A percentile compares a stretch with the other conserved stretches of the same genome.
Conservation (phyloP, 2,888 invertebrate genomes). For the Caenorhabditis angaria region DNA sequence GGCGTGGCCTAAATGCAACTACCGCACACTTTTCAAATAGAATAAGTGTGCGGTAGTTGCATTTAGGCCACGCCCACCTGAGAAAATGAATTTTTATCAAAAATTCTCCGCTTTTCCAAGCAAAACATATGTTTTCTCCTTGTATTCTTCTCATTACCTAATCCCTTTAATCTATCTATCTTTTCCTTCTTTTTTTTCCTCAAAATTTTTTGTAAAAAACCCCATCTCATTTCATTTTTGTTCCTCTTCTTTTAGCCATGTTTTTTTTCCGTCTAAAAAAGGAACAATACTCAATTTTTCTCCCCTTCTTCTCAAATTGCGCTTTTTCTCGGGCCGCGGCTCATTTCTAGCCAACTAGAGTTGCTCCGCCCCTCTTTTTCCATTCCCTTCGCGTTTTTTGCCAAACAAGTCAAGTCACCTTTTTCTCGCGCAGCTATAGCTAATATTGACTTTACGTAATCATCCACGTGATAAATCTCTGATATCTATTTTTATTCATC, state of each 20-base stretch:
- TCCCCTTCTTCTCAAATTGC: background rate
- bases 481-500: too few relatives aligned
- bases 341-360: background rate
- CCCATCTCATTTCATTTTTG: too few relatives aligned
- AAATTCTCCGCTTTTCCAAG: too few relatives aligned
- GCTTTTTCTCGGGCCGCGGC: background rate
- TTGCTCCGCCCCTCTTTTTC: background rate
- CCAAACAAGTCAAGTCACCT: too few relatives aligned
- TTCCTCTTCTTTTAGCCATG: background rate
- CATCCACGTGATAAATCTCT: too few relatives aligned
- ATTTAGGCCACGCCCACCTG: too few relatives aligned
- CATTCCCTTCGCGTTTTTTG: background rate
- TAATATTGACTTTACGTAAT: background rate
- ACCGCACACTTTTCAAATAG: too few relatives aligned
- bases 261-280: background rate
- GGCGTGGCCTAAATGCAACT: too few relatives aligned
- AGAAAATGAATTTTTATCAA: too few relatives aligned
- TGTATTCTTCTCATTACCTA: too few relatives aligned
- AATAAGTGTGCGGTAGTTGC: too few relatives aligned
- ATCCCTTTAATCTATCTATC: background rate
- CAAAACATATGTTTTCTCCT: too few relatives aligned
- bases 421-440: background rate
- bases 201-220: background rate
- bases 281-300: background rate
- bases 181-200: background rate